Conservation (phyloP, 2,113 vertebrate species). For the Corvus hawaiiensis region DNA sequence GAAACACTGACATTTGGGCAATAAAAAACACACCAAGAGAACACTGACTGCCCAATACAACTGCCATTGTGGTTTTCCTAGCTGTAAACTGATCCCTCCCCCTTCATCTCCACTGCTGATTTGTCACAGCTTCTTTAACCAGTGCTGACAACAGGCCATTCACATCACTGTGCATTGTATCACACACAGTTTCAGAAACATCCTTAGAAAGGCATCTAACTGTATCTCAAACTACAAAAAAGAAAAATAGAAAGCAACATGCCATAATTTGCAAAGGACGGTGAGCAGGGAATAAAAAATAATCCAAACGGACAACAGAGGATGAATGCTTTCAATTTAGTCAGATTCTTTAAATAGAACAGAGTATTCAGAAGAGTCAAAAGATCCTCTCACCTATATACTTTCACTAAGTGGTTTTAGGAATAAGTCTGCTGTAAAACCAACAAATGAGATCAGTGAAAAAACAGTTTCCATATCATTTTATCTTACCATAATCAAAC, state of each 20-base stretch:
- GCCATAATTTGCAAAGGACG: not conserved
- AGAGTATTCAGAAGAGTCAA: not conserved
- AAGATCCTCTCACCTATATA: not conserved
- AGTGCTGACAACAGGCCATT: not conserved
- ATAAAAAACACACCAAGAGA: slow-evolving; percentile 16
- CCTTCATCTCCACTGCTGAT: not conserved
- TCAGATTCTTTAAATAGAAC: not conserved
- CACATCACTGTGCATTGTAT: not conserved
- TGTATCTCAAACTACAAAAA: not conserved
- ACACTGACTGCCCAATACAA: slow-evolving; percentile 18
- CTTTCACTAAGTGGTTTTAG: not conserved
- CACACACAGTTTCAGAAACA: not conserved
- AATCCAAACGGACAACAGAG: not conserved
- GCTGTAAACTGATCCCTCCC: not conserved
- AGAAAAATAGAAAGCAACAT: not conserved
- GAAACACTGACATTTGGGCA: slow-evolving; percentile 45
- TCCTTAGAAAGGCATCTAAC: not conserved
- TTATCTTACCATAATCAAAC: not conserved
- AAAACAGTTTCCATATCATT: not conserved
- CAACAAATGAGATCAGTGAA: not conserved
- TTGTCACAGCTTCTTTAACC: not conserved
- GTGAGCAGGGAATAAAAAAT: not conserved
- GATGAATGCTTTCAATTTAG: not conserved
- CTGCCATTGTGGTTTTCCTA: not conserved
- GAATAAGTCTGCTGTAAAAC: not conserved